These are phyloP conservation scores for Oligia latruncula DNA, from an alignment of 2,888 invertebrate species.

Conservation along the genomic window DNA sequence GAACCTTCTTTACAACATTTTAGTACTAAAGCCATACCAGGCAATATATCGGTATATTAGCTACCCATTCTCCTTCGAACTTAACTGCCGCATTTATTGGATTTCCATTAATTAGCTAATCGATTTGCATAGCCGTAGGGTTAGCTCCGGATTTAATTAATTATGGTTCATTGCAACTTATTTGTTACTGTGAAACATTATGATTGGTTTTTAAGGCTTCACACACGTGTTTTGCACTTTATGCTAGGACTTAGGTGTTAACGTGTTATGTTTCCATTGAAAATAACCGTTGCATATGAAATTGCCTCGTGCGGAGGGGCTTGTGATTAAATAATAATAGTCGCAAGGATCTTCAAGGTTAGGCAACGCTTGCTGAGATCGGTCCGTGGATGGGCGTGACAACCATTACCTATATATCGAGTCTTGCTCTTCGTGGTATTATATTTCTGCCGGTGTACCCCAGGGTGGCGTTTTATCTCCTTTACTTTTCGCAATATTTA, in stretches of 20 bases:
- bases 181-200: background rate
- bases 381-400: no score
- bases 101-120: slow-evolving; percentile 55
- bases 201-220: slow-evolving; percentile 8
- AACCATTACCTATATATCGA: no score
- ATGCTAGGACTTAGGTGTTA: background rate
- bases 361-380: no score
- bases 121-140: slow-evolving; percentile 58
- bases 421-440: no score
- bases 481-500: no score
- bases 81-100: slow-evolving; percentile 61
- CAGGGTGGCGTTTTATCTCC: no score
- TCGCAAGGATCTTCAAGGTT: background rate
- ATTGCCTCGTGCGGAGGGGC: background rate
- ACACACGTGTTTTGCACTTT: background rate
- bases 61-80: slow-evolving; percentile 49
- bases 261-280: background rate
- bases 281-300: background rate
- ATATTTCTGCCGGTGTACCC: no score
- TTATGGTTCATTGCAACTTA: slow-evolving; percentile 16
- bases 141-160: slow-evolving; percentile 41
- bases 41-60: slow-evolving; percentile 61
- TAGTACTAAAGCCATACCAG: slow-evolving; percentile 15
- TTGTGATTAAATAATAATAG: background rate
- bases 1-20: slow-evolving; percentile 31